Percentiles rank a stretch among this genome's conserved stretches.
Evolutionary conservation across 2,888 invertebrate genomes (phyloP).

Genomic region (Mactromeris polynyma): DNA sequence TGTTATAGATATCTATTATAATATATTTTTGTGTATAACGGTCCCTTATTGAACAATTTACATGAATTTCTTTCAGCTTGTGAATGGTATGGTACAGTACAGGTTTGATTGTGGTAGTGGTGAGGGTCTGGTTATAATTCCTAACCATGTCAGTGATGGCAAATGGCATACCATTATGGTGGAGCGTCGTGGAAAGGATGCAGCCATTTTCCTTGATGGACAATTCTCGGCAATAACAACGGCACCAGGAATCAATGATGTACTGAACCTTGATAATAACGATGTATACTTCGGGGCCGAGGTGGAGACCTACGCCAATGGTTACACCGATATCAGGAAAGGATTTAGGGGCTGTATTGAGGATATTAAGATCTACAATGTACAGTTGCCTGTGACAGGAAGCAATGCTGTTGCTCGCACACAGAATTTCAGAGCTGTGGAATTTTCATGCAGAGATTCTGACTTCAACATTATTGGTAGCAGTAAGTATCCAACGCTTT

Average conservation of each 20-base stretch:
- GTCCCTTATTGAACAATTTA: neutral
- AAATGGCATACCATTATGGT: constrained; percentile 93
- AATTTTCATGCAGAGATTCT: constrained; percentile 87
- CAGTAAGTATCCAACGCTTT: constrained; percentile 61
- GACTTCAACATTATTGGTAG: constrained; percentile 62
- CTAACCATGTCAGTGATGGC: constrained; percentile 93
- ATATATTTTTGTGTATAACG: too few species aligned
- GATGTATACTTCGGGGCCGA: constrained; percentile 95
- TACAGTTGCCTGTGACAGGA: constrained; percentile 90
- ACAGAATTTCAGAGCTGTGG: constrained; percentile 86
- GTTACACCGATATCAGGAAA: constrained; percentile 89
- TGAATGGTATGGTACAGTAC: constrained; percentile 95
- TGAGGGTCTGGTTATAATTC: constrained; percentile 93
- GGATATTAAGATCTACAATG: constrained; percentile 93
- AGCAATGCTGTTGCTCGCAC: constrained; percentile 88
- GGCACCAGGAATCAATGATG: constrained; percentile 94
- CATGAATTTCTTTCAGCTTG: constrained; percentile 88
- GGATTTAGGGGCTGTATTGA: constrained; percentile 97
- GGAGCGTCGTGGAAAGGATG: constrained; percentile 93
- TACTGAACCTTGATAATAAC: constrained; percentile 94
- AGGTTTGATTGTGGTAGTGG: constrained; percentile 97
- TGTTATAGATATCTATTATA: too few species aligned
- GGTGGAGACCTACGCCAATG: constrained; percentile 88
- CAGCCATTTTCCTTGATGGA: constrained; percentile 93
- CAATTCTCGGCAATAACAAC: constrained; percentile 90